phyloP scores from a whole-genome alignment of 2,797 vertebrate species.

The Galago senegalensis region DNA sequence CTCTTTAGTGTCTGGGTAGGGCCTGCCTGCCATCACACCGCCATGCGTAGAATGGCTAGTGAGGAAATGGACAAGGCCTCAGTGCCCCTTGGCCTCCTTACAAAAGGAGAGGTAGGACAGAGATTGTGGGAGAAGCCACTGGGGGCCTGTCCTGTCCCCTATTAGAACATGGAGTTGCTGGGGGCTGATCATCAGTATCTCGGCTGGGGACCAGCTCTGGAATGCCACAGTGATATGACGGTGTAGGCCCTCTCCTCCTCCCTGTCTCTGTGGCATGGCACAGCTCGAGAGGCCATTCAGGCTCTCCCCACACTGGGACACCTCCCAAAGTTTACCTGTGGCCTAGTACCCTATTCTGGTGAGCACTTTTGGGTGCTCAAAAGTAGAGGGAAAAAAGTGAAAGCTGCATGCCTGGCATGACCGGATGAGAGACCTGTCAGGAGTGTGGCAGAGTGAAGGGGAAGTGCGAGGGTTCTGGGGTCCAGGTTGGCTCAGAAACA shows the following conservation, averaged over 20 bases:
- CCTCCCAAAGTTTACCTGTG: slow-evolving; percentile 34
- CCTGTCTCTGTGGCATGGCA: background rate
- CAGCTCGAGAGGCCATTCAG: background rate
- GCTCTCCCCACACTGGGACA: background rate
- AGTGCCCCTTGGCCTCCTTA: background rate
- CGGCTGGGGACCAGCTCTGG: background rate
- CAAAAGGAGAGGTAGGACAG: slow-evolving; percentile 7
- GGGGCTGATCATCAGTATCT: background rate
- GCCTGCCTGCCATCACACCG: background rate
- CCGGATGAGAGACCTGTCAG: background rate
- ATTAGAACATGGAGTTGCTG: background rate
- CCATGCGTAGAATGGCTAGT: background rate
- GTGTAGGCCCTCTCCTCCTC: background rate
- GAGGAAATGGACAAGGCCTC: background rate
- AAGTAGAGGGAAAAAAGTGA: slow-evolving; percentile 36
- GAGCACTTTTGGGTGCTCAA: slow-evolving; percentile 11
- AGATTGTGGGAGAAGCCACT: background rate
- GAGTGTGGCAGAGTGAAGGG: background rate
- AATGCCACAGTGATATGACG: background rate
- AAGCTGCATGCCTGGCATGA: background rate
- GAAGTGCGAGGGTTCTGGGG: background rate
- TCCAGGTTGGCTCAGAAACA: background rate
- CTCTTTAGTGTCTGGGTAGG: background rate
- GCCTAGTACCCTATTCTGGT: background rate
- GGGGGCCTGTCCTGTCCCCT: background rate